Evolutionary conservation across 1,140 invertebrate genomes (phyloP).

Genomic region (Glossosoma conforme): DNA sequence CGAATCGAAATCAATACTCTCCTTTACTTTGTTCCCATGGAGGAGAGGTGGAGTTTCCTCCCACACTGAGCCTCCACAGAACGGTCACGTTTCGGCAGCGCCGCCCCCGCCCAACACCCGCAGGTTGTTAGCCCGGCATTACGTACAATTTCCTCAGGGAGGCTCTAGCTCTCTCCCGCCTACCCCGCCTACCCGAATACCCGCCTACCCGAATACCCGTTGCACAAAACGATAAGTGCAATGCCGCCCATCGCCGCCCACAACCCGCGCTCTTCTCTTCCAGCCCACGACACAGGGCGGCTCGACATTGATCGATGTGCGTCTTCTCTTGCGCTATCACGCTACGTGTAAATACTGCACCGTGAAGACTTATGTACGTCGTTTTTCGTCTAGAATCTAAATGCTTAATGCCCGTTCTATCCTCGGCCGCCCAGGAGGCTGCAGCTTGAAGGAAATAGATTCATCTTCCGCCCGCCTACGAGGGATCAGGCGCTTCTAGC

Average conservation of each 20-base stretch:
- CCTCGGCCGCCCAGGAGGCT: background rate
- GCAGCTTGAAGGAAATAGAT: background rate
- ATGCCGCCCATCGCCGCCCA: conserved; percentile 7
- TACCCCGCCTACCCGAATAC: background rate
- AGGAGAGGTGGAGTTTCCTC: conserved; percentile 6
- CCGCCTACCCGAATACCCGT: conserved; percentile 13
- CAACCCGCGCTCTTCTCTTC: conserved; percentile 6
- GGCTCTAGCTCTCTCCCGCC: conserved; percentile 10
- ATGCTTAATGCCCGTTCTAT: conserved; percentile 11
- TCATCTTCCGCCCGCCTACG: too few species aligned
- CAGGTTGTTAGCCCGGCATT: conserved; percentile 32
- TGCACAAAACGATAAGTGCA: conserved; percentile 31
- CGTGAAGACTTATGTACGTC: conserved; percentile 21
- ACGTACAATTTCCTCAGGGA: conserved; percentile 31
- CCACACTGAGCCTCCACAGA: conserved; percentile 15
- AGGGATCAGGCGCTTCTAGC: too few species aligned
- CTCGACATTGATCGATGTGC: conserved; percentile 33
- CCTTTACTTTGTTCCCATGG: conserved; percentile 30
- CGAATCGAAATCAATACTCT: conserved; percentile 31
- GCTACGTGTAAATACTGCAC: conserved; percentile 20
- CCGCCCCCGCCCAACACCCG: conserved; percentile 2
- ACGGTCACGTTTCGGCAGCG: conserved; percentile 32
- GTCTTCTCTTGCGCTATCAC: conserved; percentile 21
- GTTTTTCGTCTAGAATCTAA: conserved; percentile 23
- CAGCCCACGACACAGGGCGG: conserved; percentile 4